Evolutionary conservation across 2,113 vertebrate species (phyloP).

Genomic region (Dromiciops gliroides): DNA sequence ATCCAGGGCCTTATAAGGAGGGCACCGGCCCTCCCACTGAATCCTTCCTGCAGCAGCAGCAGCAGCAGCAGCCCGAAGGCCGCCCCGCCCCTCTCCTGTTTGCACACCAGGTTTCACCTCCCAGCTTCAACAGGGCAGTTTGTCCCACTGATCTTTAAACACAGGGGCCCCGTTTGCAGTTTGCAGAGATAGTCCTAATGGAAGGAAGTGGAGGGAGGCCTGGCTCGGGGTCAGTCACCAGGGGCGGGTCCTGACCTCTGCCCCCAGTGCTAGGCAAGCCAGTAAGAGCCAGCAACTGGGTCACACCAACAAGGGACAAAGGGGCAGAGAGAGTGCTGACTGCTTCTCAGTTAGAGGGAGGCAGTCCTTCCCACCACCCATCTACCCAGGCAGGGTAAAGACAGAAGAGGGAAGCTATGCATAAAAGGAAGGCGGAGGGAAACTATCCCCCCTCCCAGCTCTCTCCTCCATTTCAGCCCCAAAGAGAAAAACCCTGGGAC

Average conservation of each 20-base stretch:
- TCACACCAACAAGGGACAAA: conserved; percentile 35
- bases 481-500: conserved; percentile 34
- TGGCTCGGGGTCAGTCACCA: conserved; percentile 32
- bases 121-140: conserved; percentile 31
- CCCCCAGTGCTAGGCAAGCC: conserved; percentile 40
- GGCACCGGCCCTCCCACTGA: background rate
- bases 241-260: conserved; percentile 19
- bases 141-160: conserved; percentile 47
- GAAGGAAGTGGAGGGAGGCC: conserved; percentile 38
- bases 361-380: conserved; percentile 14
- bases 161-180: conserved; percentile 15
- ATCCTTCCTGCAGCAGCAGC: too few species aligned
- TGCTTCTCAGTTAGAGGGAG: background rate
- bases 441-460: background rate
- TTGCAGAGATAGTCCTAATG: conserved; percentile 30
- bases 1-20: background rate
- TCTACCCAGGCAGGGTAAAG: background rate
- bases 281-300: conserved; percentile 29
- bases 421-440: background rate
- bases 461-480: conserved; percentile 52
- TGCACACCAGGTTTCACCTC: conserved; percentile 50
- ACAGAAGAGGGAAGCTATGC: background rate
- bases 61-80: background rate
- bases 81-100: conserved; percentile 26
- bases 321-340: background rate